These are phyloP conservation scores for Hemithea aestivaria DNA, from an alignment of 2,888 invertebrate genomes.

Conservation along the genomic window DNA sequence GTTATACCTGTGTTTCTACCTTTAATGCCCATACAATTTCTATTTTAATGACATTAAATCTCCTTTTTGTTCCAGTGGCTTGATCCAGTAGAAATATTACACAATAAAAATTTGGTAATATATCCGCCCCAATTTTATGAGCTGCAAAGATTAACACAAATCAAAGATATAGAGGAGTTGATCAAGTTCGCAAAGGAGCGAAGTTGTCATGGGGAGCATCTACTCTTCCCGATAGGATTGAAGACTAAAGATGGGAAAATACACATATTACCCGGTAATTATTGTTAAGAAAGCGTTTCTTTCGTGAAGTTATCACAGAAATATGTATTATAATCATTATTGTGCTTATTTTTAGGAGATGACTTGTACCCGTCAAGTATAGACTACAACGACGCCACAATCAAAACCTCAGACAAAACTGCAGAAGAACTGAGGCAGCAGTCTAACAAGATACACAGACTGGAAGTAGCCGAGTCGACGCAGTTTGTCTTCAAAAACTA, in stretches of 20 bases:
- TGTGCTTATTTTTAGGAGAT: constrained; percentile 79
- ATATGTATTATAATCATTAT: no score
- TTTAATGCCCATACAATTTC: no score
- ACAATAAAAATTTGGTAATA: constrained; percentile 66
- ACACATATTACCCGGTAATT: constrained; percentile 79
- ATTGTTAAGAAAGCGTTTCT: no score
- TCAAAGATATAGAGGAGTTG: constrained; percentile 77
- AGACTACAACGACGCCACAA: constrained; percentile 49
- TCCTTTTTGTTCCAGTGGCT: constrained; percentile 82
- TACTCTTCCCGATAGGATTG: constrained; percentile 74
- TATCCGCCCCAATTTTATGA: constrained; percentile 90
- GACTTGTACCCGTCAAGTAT: constrained; percentile 62
- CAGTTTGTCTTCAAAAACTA: constrained; percentile 50
- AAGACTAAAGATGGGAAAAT: constrained; percentile 79
- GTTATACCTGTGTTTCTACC: no score
- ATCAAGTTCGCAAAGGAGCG: constrained; percentile 78
- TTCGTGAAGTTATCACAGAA: no score
- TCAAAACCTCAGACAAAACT: constrained; percentile 46
- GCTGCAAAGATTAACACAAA: constrained; percentile 79
- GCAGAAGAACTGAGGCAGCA: constrained; percentile 51
- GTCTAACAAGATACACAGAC: constrained; percentile 47
- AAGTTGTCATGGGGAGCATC: constrained; percentile 72
- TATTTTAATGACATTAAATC: no score
- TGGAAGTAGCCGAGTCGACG: constrained; percentile 36
- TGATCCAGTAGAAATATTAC: constrained; percentile 73